phyloP scores from a whole-genome alignment of 1,140 invertebrate genomes.

The Magallana gigas region DNA sequence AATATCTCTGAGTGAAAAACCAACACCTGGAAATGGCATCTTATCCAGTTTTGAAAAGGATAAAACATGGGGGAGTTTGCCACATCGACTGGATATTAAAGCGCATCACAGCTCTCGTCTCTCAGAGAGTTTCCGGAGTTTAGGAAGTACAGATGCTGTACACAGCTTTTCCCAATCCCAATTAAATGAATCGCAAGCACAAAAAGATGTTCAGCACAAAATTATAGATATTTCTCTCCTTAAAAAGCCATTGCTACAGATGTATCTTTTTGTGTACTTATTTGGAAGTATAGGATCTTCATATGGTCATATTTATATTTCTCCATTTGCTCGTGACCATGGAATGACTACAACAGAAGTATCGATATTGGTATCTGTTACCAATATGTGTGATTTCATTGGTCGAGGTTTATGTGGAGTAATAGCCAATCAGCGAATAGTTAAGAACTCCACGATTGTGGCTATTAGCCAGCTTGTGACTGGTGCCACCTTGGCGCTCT shows the following conservation, averaged over 20 bases:
- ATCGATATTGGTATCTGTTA: constrained; percentile 39
- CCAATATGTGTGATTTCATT: constrained; percentile 51
- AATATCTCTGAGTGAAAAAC: not conserved
- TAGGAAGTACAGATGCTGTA: constrained; percentile 38
- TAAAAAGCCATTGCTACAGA: constrained; percentile 32
- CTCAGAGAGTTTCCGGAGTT: not conserved
- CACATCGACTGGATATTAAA: not conserved
- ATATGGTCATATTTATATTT: constrained; percentile 48
- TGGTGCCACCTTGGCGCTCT: constrained; percentile 29
- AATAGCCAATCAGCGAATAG: constrained; percentile 43
- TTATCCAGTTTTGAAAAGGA: not conserved
- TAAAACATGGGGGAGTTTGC: constrained; percentile 4
- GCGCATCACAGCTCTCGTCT: not conserved
- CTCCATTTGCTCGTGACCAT: constrained; percentile 50
- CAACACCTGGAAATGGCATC: not conserved
- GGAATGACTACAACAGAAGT: constrained; percentile 22
- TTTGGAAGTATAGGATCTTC: constrained; percentile 49
- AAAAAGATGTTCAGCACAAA: not conserved
- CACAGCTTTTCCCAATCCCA: constrained; percentile 22
- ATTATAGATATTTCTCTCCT: constrained; percentile 36
- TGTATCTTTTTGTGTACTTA: constrained; percentile 46
- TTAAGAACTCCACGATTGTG: constrained; percentile 40
- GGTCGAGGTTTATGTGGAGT: constrained; percentile 44
- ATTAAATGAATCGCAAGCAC: no score
- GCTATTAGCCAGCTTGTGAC: constrained; percentile 28